A percentile compares a stretch with the other conserved stretches of the same genome.
Evolutionary conservation across 2,888 invertebrate species (phyloP).

Genomic region (Macrosiphum euphorbiae): DNA sequence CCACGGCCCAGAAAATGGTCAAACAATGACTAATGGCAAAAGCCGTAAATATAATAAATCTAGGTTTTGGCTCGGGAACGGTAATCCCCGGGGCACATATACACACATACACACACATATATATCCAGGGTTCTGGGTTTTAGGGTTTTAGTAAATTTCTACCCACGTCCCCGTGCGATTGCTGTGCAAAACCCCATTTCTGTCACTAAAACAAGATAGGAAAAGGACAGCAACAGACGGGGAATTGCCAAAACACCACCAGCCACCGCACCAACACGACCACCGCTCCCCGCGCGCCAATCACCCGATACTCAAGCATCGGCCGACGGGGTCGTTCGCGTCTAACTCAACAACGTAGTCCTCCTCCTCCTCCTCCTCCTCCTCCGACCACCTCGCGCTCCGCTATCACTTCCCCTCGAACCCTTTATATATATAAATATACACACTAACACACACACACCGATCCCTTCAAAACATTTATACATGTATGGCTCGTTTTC

Average conservation of each 20-base stretch:
- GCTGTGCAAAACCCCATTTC: constrained; percentile 55
- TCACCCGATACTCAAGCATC: constrained; percentile 18
- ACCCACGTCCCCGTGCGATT: constrained; percentile 17
- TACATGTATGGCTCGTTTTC: constrained; percentile 47
- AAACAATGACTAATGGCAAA: constrained; percentile 65
- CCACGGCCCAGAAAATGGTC: constrained; percentile 61
- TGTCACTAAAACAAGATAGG: constrained; percentile 63
- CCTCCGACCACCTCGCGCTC: neutral
- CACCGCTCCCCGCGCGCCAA: neutral
- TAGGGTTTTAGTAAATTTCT: constrained; percentile 63
- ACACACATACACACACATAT: neutral
- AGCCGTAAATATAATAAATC: constrained; percentile 64
- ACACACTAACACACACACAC: neutral
- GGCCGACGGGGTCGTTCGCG: constrained; percentile 31
- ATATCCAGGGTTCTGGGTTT: constrained; percentile 59
- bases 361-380: neutral
- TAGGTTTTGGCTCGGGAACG: constrained; percentile 63
- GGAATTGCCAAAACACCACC: constrained; percentile 54
- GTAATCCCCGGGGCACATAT: constrained; percentile 61
- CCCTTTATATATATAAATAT: neutral
- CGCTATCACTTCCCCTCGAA: constrained; percentile 1
- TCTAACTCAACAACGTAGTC: constrained; percentile 53
- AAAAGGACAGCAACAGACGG: constrained; percentile 61
- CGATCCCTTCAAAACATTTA: constrained; percentile 54
- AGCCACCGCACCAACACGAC: neutral